Conservation (phyloP, 2,888 invertebrate genomes). For the Lomographa bimaculata region DNA sequence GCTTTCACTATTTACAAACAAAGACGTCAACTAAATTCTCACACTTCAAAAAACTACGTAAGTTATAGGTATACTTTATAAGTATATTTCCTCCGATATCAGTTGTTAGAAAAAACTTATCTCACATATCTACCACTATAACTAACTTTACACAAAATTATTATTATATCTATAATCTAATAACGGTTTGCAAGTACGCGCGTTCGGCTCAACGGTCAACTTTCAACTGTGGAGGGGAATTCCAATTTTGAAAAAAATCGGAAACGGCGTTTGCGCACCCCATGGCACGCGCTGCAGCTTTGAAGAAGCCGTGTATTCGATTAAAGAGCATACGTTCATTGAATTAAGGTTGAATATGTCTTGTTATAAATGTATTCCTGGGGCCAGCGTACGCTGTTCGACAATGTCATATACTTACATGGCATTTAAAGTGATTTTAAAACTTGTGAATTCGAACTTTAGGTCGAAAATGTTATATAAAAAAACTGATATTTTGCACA, state of each 20-base stretch:
- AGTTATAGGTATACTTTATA: too few species aligned
- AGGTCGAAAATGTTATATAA: constrained; percentile 17
- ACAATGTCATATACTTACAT: constrained; percentile 8
- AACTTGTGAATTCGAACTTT: accelerated
- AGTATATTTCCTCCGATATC: too few species aligned
- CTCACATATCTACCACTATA: too few species aligned
- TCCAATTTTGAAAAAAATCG: constrained; percentile 64
- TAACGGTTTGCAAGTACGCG: constrained; percentile 38
- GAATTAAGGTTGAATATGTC: constrained; percentile 9
- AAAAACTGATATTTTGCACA: constrained; percentile 22
- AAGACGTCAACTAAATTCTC: too few species aligned
- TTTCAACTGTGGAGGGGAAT: constrained; percentile 62
- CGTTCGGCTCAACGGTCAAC: constrained; percentile 53
- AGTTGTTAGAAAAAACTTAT: too few species aligned
- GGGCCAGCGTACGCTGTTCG: neutral
- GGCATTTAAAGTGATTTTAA: constrained; percentile 13
- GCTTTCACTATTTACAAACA: too few species aligned
- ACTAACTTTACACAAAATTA: neutral
- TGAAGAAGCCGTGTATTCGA: neutral
- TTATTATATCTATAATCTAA: constrained; percentile 17
- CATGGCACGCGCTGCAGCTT: constrained; percentile 67
- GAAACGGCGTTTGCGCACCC: constrained; percentile 76
- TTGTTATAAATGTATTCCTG: neutral
- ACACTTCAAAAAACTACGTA: too few species aligned
- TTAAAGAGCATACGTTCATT: neutral